Evolutionary conservation across 2,113 vertebrate genomes (phyloP).

Genomic region (Mirounga angustirostris): DNA sequence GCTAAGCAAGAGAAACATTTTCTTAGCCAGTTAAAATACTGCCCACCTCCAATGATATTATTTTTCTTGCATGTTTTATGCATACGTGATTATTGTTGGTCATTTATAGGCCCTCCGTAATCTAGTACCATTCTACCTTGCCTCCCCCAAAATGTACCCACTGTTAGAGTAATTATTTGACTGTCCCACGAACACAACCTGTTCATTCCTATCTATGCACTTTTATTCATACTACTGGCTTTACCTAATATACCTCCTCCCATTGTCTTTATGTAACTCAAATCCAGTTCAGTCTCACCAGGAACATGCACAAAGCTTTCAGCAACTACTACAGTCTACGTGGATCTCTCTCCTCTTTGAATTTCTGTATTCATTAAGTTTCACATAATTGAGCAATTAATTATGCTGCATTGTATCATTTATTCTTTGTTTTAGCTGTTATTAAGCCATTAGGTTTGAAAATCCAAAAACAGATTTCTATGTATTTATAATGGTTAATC

Average conservation of each 20-base stretch:
- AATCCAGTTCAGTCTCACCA: conserved; percentile 28
- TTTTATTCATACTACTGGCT: conserved; percentile 31
- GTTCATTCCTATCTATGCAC: not conserved
- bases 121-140: conserved; percentile 30
- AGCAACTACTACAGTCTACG: not conserved
- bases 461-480: conserved; percentile 33
- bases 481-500: conserved; percentile 37
- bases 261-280: conserved; percentile 30
- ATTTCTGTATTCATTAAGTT: conserved; percentile 26
- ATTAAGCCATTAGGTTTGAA: not conserved
- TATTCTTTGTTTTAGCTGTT: conserved; percentile 36
- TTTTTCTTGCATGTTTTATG: conserved; percentile 29
- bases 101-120: conserved; percentile 10
- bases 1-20: conserved; percentile 83
- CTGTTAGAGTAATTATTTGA: not conserved
- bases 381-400: conserved; percentile 51
- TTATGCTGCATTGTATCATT: conserved; percentile 28
- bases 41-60: not conserved
- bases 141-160: not conserved
- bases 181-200: conserved; percentile 20
- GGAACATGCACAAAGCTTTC: not conserved
- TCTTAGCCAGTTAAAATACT: conserved; percentile 47
- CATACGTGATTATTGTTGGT: not conserved
- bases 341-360: conserved; percentile 32
- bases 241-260: conserved; percentile 18